Evolutionary conservation across 64 coral and sea anemone genomes (phyloP).

Genomic region (Stichodactyla mertensii): DNA sequence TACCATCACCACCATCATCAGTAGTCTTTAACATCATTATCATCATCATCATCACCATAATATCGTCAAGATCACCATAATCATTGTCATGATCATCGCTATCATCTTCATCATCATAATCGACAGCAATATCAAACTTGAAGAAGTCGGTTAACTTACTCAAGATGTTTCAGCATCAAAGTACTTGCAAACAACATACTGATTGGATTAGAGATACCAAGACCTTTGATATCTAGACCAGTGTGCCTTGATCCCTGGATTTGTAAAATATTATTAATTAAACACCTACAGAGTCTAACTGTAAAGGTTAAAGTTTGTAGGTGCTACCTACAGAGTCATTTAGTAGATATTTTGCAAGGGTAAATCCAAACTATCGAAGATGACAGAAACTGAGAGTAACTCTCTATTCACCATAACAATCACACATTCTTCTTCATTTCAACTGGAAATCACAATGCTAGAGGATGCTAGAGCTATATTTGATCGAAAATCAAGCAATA

Average conservation of each 20-base stretch:
- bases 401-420: too few relatives aligned
- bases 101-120: not conserved
- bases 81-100: not conserved
- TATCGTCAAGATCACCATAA: not conserved
- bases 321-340: too few relatives aligned
- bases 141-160: conserved; percentile 35
- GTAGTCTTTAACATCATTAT: not conserved
- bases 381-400: too few relatives aligned
- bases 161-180: conserved; percentile 86
- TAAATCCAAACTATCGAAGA: too few relatives aligned
- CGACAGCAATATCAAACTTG: not conserved
- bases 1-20: too few relatives aligned
- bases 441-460: too few relatives aligned
- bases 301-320: too few relatives aligned
- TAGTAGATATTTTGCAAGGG: too few relatives aligned
- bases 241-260: conserved; percentile 84
- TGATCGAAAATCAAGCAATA: too few relatives aligned
- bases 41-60: not conserved
- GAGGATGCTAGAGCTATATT: too few relatives aligned
- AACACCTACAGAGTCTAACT: too few relatives aligned
- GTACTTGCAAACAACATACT: conserved; percentile 94
- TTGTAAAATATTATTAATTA: not conserved
- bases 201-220: conserved; percentile 79
- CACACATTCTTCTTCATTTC: too few relatives aligned
- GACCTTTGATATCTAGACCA: conserved; percentile 62